Base-by-base conservation (phyloP, 2,113 vertebrate species). In the Megaceryle maxima region DNA sequence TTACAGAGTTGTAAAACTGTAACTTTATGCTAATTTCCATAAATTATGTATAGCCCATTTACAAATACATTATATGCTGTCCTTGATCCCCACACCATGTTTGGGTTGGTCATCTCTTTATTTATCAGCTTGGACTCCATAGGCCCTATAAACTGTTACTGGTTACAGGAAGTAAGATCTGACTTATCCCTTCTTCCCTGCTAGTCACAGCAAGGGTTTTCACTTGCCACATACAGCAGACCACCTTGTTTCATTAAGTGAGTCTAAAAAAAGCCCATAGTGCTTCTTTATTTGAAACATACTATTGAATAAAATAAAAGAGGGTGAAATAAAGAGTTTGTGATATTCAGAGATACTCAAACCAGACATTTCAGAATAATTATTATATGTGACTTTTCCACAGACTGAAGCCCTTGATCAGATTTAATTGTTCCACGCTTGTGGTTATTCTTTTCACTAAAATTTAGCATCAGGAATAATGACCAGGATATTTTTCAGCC, bases 1-100 rank as follows among this genome's bases (percentile, higher is more conserved):
- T 73, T 62, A 29, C 43, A 93, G 91, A 94, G 86, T 90, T 91
- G 93, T 95, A 97, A 95, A 96, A 91, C 77, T 84, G 91, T 93
- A 91, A 82, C 89, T 95, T 83, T 73, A 96, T 96, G 91, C 93
- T 95, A 95, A 94, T 92, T 77, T 91, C 43, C 48, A 93, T 96
- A 73, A 97, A 97, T 96, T 83, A 94, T 91, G 24, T 67, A 95
- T 80, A 83, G 63, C 19, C 77, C 55, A 77, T 67, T 91, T 93
- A 95, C 77, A 95, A 87, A 95, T 88, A 68, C 2, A 1, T 70
- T 83, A 51, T 4, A 29, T 28, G 46, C 77, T 83, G 76, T 88
- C 69, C 68, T 80, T 88, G 89, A 88, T 92, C 81, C 55, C 13
- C 9, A 75, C 41, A 80, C 33, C 24, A 24, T 20, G 50, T 83